These are phyloP conservation scores for Pelecanus crispus DNA, from an alignment of 2,113 vertebrate species.

Conservation along the genomic window DNA sequence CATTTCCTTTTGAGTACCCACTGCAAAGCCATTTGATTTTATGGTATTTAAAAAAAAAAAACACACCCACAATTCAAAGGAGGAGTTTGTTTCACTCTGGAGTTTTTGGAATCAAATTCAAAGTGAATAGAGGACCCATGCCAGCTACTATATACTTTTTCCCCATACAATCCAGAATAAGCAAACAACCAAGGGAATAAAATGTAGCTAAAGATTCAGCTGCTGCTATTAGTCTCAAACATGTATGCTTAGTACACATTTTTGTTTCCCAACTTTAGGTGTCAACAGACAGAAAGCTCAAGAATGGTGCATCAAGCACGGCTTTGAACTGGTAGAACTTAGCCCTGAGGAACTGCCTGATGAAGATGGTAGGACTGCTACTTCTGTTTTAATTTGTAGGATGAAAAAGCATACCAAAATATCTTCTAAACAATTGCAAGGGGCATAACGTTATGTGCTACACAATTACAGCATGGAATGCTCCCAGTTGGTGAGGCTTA, in stretches of 20 bases:
- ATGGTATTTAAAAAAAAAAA: not conserved
- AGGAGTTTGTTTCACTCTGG: not conserved
- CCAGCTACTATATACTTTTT: not conserved
- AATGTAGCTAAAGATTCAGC: not conserved
- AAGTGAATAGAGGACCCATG: not conserved
- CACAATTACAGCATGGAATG: not conserved
- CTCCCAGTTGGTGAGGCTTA: not conserved
- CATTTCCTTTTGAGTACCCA: not conserved
- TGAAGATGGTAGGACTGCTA: slow-evolving; percentile 85
- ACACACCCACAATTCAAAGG: not conserved
- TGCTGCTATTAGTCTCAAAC: not conserved
- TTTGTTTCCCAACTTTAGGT: slow-evolving; percentile 69
- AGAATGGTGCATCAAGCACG: slow-evolving; percentile 94
- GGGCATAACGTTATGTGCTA: not conserved
- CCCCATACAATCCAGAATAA: not conserved
- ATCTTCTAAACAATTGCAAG: not conserved
- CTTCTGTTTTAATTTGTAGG: not conserved
- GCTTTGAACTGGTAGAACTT: slow-evolving; percentile 95
- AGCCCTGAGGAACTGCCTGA: slow-evolving; percentile 91
- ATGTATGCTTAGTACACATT: not conserved
- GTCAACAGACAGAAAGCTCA: slow-evolving; percentile 89
- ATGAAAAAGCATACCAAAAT: not conserved
- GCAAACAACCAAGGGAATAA: not conserved
- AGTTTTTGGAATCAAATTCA: not conserved
- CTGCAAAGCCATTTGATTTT: not conserved